These are phyloP conservation scores for Tachuris rubrigastra DNA, from an alignment of 2,113 vertebrate genomes.

Conservation along the genomic window DNA sequence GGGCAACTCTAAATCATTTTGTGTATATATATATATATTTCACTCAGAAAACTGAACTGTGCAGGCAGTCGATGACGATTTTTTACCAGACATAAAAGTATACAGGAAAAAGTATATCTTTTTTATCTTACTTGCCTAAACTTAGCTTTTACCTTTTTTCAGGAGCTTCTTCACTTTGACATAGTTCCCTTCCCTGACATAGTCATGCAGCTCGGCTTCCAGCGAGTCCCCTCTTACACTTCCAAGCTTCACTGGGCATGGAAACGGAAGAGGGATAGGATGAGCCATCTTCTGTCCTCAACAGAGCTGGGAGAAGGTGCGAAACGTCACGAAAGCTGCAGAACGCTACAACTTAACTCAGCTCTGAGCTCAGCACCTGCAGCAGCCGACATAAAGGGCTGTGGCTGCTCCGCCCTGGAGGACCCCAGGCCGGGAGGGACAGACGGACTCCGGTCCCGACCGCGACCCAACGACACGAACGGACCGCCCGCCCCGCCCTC, in stretches of 20 bases:
- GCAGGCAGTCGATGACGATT: fast-evolving
- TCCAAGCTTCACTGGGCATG: constrained; percentile 81
- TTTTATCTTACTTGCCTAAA: neutral
- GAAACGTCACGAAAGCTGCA: neutral
- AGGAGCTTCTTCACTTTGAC: constrained; percentile 82
- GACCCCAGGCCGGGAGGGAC: fast-evolving
- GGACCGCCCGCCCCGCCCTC: neutral
- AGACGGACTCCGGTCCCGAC: fast-evolving
- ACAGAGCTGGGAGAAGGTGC: neutral
- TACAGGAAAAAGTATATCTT: fast-evolving
- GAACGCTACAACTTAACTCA: fast-evolving
- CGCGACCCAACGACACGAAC: neutral
- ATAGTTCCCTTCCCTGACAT: constrained; percentile 75
- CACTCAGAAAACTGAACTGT: neutral
- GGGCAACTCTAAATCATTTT: fast-evolving
- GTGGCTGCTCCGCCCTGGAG: fast-evolving
- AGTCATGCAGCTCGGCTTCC: constrained; percentile 78
- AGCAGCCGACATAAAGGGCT: fast-evolving
- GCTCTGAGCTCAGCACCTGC: no score
- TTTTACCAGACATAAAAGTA: neutral
- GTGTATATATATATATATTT: neutral
- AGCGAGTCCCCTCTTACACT: constrained; percentile 67
- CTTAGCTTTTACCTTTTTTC: constrained; percentile 75
- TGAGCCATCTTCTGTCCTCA: constrained; percentile 65
- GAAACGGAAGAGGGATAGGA: constrained; percentile 53